Evolutionary conservation across 2,797 vertebrate genomes (phyloP).

Genomic region (Falco biarmicus): DNA sequence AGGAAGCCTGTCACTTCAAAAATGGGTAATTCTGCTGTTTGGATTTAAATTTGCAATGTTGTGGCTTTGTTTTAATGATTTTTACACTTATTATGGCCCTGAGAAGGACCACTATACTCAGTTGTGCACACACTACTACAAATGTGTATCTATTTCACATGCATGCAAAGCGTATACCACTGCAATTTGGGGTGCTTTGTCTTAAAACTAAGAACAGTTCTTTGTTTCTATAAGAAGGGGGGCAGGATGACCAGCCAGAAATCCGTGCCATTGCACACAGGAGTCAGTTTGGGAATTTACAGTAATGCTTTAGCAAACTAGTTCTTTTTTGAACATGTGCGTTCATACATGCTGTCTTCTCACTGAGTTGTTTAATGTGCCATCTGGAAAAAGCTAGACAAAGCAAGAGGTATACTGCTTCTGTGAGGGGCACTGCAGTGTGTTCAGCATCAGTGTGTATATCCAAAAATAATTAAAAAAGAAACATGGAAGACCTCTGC

Average conservation of each 20-base stretch:
- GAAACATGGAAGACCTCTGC: not conserved
- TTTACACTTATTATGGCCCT: not conserved
- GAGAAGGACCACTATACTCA: not conserved
- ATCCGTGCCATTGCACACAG: not conserved
- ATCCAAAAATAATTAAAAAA: not conserved
- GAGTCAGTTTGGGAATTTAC: not conserved
- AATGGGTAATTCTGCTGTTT: not conserved
- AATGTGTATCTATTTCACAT: not conserved
- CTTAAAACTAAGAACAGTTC: not conserved
- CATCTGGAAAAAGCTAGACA: not conserved
- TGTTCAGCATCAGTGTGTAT: not conserved
- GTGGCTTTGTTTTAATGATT: not conserved
- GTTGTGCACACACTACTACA: not conserved
- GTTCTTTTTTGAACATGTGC: not conserved
- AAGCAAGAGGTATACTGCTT: not conserved
- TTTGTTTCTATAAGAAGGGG: not conserved
- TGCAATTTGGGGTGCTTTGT: not conserved
- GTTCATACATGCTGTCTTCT: not conserved
- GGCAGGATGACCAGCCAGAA: not conserved
- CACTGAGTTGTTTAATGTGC: not conserved
- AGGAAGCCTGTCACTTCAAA: not conserved
- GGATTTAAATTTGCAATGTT: not conserved
- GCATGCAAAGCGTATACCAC: accelerated
- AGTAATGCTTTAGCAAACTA: not conserved
- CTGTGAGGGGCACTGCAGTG: not conserved